These are phyloP conservation scores for Prionace glauca DNA, from an alignment of 2,797 vertebrate species.

Conservation along the genomic window DNA sequence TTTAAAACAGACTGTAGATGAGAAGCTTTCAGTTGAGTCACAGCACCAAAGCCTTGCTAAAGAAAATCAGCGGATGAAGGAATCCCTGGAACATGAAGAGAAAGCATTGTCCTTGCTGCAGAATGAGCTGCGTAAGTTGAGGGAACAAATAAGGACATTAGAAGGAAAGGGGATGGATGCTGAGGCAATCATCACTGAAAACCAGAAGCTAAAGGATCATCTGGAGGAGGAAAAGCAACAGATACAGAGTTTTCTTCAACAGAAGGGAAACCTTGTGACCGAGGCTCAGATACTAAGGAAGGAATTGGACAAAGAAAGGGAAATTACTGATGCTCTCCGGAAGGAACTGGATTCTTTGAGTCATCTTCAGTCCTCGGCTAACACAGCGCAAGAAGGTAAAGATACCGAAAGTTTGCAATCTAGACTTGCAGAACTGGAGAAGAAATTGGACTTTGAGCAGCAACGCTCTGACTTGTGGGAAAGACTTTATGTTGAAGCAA, in stretches of 20 bases:
- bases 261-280: slow-evolving; percentile 66
- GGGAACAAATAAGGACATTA: slow-evolving; percentile 66
- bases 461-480: slow-evolving; percentile 95
- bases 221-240: slow-evolving; percentile 74
- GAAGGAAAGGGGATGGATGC: slow-evolving; percentile 63
- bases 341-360: slow-evolving; percentile 65
- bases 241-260: slow-evolving; percentile 59
- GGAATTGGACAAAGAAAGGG: slow-evolving; percentile 72
- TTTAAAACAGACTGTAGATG: slow-evolving; percentile 60
- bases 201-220: slow-evolving; percentile 73
- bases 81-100: slow-evolving; percentile 72
- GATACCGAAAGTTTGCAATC: slow-evolving; percentile 63
- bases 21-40: slow-evolving; percentile 61
- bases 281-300: slow-evolving; percentile 70
- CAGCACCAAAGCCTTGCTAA: slow-evolving; percentile 61
- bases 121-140: slow-evolving; percentile 73
- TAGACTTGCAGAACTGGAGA: slow-evolving; percentile 75
- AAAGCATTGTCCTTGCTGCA: slow-evolving; percentile 67
- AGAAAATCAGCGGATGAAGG: slow-evolving; percentile 75
- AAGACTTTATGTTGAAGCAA: slow-evolving; percentile 85
- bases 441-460: slow-evolving; percentile 82
- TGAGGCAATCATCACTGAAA: slow-evolving; percentile 70
- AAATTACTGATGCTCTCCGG: slow-evolving; percentile 62
- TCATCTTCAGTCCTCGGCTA: slow-evolving; percentile 44
- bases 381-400: slow-evolving; percentile 44